Conservation (phyloP, 53 echinoderm and acorn worm genomes). For the Patiria pectinifera region DNA sequence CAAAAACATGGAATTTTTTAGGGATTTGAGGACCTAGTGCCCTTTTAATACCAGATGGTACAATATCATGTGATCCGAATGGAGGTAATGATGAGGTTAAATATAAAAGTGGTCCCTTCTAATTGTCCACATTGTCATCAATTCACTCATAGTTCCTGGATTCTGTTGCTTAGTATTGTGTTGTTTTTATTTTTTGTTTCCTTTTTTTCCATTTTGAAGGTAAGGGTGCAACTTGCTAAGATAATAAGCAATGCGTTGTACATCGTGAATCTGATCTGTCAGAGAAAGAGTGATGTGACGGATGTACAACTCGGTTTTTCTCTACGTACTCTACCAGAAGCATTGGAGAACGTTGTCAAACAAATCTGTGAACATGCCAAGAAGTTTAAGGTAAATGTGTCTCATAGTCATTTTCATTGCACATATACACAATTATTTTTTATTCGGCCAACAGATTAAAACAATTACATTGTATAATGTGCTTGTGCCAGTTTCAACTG, state of each 20-base stretch:
- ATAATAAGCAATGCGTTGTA: conserved; percentile 52
- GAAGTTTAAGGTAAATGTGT: conserved; percentile 51
- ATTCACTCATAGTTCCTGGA: not conserved
- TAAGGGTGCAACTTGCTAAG: conserved; percentile 60
- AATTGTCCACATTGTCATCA: no score
- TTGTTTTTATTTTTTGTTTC: not conserved
- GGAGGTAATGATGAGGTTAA: no score
- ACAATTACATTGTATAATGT: no score
- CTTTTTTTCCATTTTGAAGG: conserved; percentile 29
- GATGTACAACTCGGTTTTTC: not conserved
- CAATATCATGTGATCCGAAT: no score
- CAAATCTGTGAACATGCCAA: conserved; percentile 70
- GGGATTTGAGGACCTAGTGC: no score
- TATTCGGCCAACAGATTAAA: no score
- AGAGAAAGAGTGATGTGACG: not conserved
- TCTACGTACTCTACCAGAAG: conserved; percentile 16
- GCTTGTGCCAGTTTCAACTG: no score
- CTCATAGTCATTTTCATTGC: not conserved
- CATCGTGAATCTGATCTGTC: conserved; percentile 46
- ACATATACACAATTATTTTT: not conserved
- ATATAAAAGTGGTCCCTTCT: no score
- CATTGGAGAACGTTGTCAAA: conserved; percentile 55
- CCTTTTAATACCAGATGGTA: no score
- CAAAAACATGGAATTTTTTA: no score
- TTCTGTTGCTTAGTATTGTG: not conserved